These are phyloP conservation scores for Myotis daubentonii DNA, from an alignment of 2,797 vertebrate genomes.

Conservation along the genomic window DNA sequence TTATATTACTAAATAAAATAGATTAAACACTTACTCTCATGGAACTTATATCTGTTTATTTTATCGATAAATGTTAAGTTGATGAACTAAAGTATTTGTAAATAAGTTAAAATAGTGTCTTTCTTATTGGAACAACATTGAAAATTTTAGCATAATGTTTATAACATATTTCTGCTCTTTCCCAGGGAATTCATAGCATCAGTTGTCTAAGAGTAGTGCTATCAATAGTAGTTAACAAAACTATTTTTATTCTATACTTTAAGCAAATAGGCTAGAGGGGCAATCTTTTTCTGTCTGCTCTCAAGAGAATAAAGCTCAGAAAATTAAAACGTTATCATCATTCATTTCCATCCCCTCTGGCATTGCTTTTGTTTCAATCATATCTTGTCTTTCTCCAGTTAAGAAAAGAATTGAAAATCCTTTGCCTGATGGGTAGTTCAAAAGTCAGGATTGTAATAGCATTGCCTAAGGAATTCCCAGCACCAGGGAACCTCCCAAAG, in stretches of 20 bases:
- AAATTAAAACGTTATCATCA: neutral
- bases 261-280: neutral
- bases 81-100: neutral
- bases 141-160: neutral
- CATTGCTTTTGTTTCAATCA: neutral
- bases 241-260: neutral
- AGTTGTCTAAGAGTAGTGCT: neutral
- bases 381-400: neutral
- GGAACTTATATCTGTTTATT: neutral
- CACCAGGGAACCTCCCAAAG: slow-evolving; percentile 71
- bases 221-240: neutral
- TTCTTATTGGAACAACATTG: neutral
- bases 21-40: neutral
- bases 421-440: slow-evolving; percentile 72
- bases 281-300: neutral
- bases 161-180: slow-evolving; percentile 3
- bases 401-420: slow-evolving; percentile 35
- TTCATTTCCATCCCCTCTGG: neutral
- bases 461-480: slow-evolving; percentile 72
- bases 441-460: slow-evolving; percentile 72
- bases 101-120: neutral
- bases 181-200: neutral
- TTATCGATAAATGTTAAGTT: slow-evolving; percentile 31
- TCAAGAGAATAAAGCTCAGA: neutral
- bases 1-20: neutral